Base-by-base conservation (phyloP, 1,140 invertebrate species). In the Drosophila novamexicana region DNA sequence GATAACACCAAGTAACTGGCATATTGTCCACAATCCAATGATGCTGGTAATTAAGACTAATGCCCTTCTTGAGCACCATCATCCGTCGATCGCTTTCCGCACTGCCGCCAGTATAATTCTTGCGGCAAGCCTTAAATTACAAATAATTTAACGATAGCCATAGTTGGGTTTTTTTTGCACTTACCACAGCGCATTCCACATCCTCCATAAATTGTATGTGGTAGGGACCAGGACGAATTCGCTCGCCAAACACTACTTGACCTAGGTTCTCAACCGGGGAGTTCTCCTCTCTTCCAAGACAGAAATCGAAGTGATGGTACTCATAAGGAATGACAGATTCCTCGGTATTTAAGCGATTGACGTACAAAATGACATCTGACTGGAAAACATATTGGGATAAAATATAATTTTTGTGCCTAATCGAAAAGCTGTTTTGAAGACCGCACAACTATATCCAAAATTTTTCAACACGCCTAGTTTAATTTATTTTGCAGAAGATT, bases 21-120 rank as follows among this genome's bases (percentile, higher is more conserved):
- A 99, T 99, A 91, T 99, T 99, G 93, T 99, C 96, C 81, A 98
- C 95, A 85, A 98, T 98, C 98, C 98, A 99, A 93, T 99, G 98
- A 93, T 99, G 98, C 83, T 99, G 97, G 93, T 99, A 99, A 93
- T 99, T 99, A n/a, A 98, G 94, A 76, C 95, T 95, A 93, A 99
- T 99, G 72, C 97, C 98, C 93, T 97, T 97, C 91, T 97, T 97
- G 56, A 99, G 93, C 7, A 96, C 94, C 61, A 96, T 95, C 59
- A 99, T 93, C 75, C 96, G 96, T 52, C 95, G 94, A 40, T 95
- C 94, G 50, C 95, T 94, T 1, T 95, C 94, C 47, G 94, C 91
- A 70, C 96, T 93, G 6, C 94, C 94, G 3, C 94, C 94, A 40
- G 93, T 93, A 90, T 99, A 99, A 0, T 85, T 93, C 90, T 96